A percentile compares a stretch with the other conserved stretches of the same genome.
phyloP scores from a whole-genome alignment of 1,140 invertebrate genomes.

The Antheraea mylitta region DNA sequence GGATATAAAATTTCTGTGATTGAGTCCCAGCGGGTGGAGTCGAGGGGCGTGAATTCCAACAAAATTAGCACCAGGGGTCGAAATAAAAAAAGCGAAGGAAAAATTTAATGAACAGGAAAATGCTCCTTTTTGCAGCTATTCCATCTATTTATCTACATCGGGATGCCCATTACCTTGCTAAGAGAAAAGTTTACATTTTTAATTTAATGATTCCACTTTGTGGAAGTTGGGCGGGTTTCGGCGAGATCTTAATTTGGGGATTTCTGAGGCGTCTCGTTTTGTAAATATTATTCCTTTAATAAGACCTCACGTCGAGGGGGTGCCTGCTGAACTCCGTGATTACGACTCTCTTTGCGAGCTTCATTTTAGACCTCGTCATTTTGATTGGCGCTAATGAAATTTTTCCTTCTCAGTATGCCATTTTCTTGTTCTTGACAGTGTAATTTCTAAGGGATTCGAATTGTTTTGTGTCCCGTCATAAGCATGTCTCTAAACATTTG shows the following conservation, averaged over 20 bases:
- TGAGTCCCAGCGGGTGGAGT: constrained; percentile 74
- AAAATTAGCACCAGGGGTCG: constrained; percentile 80
- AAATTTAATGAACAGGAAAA: constrained; percentile 81
- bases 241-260: constrained; percentile 77
- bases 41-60: constrained; percentile 80
- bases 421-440: constrained; percentile 75
- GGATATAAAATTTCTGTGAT: constrained; percentile 80
- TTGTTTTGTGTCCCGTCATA: constrained; percentile 55
- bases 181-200: constrained; percentile 81
- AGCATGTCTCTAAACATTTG: constrained; percentile 67
- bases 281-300: constrained; percentile 79
- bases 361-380: constrained; percentile 78
- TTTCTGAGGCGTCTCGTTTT: constrained; percentile 78
- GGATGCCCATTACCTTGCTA: constrained; percentile 80
- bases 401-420: constrained; percentile 68
- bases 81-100: constrained; percentile 79
- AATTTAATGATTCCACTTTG: constrained; percentile 80
- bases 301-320: constrained; percentile 77
- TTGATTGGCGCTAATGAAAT: constrained; percentile 79
- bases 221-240: constrained; percentile 78
- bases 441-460: constrained; percentile 63
- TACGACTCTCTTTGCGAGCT: constrained; percentile 74
- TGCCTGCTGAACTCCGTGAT: constrained; percentile 74
- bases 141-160: constrained; percentile 79
- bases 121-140: constrained; percentile 80